A percentile compares a stretch with the other conserved stretches of the same genome.
Conservation (phyloP, 1,140 invertebrate genomes). For the Parasteatoda tepidariorum region DNA sequence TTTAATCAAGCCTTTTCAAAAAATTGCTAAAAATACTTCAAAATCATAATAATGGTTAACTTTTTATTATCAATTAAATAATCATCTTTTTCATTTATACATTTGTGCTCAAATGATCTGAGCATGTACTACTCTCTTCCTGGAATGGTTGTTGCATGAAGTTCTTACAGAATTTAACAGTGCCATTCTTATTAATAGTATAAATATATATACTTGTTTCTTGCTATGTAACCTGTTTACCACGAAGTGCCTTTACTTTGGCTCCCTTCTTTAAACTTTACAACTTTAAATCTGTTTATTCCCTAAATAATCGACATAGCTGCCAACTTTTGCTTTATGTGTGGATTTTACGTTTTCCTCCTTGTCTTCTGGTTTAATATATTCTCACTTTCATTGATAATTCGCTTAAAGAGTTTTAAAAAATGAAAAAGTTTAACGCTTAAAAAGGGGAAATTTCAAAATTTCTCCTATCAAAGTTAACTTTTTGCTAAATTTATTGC, state of each 20-base stretch:
- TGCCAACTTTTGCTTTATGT: not conserved
- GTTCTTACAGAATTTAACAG: slow-evolving; percentile 4
- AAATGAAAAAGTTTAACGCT: no score
- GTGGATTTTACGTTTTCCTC: not conserved
- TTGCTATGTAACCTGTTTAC: slow-evolving; percentile 24
- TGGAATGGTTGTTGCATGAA: not conserved
- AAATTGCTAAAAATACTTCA: slow-evolving; percentile 39
- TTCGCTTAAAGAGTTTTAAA: no score
- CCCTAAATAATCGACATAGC: not conserved
- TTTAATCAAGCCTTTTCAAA: slow-evolving; percentile 83
- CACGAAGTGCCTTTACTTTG: slow-evolving; percentile 55
- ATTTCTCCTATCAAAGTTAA: no score
- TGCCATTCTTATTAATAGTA: slow-evolving; percentile 48
- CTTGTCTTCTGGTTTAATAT: no score
- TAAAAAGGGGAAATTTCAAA: no score
- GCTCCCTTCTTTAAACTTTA: not conserved
- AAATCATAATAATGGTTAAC: slow-evolving; percentile 43
- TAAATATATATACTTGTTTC: slow-evolving; percentile 11
- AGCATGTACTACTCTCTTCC: not conserved
- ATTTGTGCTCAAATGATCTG: not conserved
- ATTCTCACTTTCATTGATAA: no score
- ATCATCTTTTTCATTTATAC: not conserved
- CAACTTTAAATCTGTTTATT: not conserved
- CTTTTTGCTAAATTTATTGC: no score
- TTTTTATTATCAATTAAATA: not conserved